Percentiles rank a stretch among this genome's conserved stretches.
Conservation (phyloP, 2,113 vertebrate species). For the Herpailurus yagouaroundi region DNA sequence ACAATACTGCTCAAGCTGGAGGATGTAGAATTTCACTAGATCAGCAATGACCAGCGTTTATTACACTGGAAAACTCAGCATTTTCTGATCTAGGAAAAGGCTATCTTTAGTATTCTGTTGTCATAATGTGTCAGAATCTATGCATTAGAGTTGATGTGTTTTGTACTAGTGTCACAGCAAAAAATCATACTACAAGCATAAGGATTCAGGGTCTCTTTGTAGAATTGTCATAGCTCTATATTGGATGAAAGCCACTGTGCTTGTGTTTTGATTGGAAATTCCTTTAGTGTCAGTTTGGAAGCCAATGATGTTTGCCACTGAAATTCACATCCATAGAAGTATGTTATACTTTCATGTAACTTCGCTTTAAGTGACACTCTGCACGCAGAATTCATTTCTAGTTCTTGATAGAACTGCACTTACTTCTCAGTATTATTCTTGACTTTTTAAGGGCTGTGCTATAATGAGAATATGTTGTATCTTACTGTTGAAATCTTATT, state of each 20-base stretch:
- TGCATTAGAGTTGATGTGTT: constrained; percentile 9
- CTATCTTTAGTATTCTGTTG: constrained; percentile 20
- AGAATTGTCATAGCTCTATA: constrained; percentile 30
- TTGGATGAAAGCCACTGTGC: neutral
- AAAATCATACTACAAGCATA: neutral
- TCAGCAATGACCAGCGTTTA: constrained; percentile 49
- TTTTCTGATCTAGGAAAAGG: neutral
- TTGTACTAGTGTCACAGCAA: neutral
- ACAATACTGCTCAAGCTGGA: constrained; percentile 94
- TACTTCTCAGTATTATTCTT: constrained; percentile 15
- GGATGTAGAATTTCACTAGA: constrained; percentile 80
- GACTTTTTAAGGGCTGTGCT: neutral
- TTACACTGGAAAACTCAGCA: neutral
- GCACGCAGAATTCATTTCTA: constrained; percentile 54
- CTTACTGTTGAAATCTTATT: constrained; percentile 59
- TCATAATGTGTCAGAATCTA: constrained; percentile 12
- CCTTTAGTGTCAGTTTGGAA: constrained; percentile 61
- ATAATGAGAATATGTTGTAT: constrained; percentile 46
- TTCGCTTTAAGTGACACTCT: constrained; percentile 44
- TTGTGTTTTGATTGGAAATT: constrained; percentile 50
- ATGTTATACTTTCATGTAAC: constrained; percentile 35
- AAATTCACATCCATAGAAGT: constrained; percentile 12
- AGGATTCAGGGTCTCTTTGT: neutral
- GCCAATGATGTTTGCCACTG: constrained; percentile 41
- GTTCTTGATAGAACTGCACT: constrained; percentile 66